Evolutionary conservation across 2,797 vertebrate species (phyloP), one percentile per base, ranked within the genome.

Genomic region (Sebastes reedi): DNA sequence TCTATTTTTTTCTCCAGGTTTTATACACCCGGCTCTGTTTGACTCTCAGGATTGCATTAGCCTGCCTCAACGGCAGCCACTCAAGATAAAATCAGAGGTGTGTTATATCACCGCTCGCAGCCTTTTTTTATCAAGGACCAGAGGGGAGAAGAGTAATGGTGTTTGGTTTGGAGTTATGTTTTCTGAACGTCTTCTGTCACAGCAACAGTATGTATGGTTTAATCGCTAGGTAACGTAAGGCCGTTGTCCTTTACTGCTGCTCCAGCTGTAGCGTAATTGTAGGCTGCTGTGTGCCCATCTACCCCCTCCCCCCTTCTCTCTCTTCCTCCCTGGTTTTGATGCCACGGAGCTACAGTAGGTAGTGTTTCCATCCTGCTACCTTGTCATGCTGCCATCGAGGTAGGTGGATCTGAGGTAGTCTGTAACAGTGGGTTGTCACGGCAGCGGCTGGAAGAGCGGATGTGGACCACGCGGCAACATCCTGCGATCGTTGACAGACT

Each of bases 241-340:
- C 73, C 85, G 81, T 87, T 84, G 80, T 84, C 79, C 82, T 86
- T 79, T 74, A 75, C 81, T 70, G 80, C 75, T 79, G 82, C 88
- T 89, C 84, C 90, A 91, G 92, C 90, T 93, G 87, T 85, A 85
- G 80, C 60, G 84, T 92, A 94, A 93, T 93, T 93, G 82, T 67
- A 91, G 88, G 86, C 87, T 92, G 88, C 87, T 91, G 73, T 32
- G 52, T 64, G 69, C 72, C 79, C 70, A 70, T 87, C 83, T 76
- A 65, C 78, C 70, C 60, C 73, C 32, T 20, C 16, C 67, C 54
- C 67, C 13, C 67, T 36, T 50, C 29, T 50, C 56, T 68, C 64
- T 71, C 32, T 71, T 75, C 79, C 71, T 86, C 81, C 64, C 75
- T 54, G 29, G 75, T 67, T 77, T n/a, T 69, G 79, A 80, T 78